Evolutionary conservation across 2,888 invertebrate species (phyloP).

Genomic region (Acanthosepion esculentum): DNA sequence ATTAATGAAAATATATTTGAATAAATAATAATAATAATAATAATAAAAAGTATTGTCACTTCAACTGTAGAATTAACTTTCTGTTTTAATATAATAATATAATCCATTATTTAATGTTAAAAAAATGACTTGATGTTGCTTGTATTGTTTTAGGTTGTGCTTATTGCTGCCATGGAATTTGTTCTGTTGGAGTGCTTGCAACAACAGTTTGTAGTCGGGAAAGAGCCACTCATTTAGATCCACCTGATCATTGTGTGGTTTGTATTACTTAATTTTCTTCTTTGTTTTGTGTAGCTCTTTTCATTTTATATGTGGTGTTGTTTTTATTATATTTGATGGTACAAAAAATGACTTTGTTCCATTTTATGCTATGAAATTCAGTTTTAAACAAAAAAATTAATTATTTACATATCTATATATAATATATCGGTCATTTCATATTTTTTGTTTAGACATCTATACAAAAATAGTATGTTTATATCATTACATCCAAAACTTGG

Average conservation of each 20-base stretch:
- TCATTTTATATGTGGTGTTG: background rate
- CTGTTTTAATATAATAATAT: too few relatives aligned
- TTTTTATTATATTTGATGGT: too few relatives aligned
- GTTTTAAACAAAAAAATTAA: too few relatives aligned
- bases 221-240: background rate
- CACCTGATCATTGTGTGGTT: constrained; percentile 46
- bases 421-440: background rate
- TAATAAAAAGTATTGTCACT: too few relatives aligned
- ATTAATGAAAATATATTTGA: too few relatives aligned
- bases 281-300: background rate
- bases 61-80: too few relatives aligned
- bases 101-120: too few relatives aligned
- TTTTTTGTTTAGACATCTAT: background rate
- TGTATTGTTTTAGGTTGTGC: constrained; percentile 52
- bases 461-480: background rate
- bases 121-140: background rate
- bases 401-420: background rate
- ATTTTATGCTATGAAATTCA: too few relatives aligned
- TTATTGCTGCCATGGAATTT: constrained; percentile 51
- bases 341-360: background rate
- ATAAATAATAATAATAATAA: too few relatives aligned
- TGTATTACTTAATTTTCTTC: background rate
- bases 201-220: constrained; percentile 50
- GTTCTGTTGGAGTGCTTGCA: constrained; percentile 44
- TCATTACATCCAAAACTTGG: background rate